Percentiles rank a stretch among this genome's conserved stretches.
phyloP scores from a whole-genome alignment of 2,113 vertebrate species.

The Platichthys stellatus region DNA sequence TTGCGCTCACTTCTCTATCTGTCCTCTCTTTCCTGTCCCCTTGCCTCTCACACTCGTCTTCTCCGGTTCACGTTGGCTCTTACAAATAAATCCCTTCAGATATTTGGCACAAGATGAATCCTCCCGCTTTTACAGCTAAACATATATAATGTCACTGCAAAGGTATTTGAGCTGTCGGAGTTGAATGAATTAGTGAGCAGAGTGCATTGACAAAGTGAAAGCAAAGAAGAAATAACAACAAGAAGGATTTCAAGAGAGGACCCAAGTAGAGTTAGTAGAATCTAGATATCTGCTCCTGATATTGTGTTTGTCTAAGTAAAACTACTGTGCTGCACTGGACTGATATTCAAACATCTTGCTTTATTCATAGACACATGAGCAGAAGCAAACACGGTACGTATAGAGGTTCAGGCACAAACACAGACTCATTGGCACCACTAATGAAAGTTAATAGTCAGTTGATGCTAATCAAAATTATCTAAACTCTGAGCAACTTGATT shows the following conservation, averaged over 20 bases:
- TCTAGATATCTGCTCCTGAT: conserved; percentile 3
- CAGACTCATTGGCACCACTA: neutral
- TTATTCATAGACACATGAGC: neutral
- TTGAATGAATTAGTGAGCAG: neutral
- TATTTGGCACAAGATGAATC: conserved; percentile 40
- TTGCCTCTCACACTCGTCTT: conserved; percentile 31
- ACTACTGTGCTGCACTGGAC: neutral
- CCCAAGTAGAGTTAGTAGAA: neutral
- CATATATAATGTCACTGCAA: neutral
- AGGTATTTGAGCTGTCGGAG: conserved; percentile 4
- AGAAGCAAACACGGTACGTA: neutral
- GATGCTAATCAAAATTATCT: too few species aligned
- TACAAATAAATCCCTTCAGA: conserved; percentile 56
- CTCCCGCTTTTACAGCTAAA: conserved; percentile 15
- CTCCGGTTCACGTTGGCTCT: conserved; percentile 46
- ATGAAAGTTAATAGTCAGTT: neutral
- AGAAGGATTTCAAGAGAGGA: neutral
- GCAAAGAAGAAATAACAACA: neutral
- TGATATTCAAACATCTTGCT: neutral
- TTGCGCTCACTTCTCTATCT: conserved; percentile 74
- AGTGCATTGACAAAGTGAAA: neutral
- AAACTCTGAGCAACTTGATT: neutral
- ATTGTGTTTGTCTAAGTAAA: neutral
- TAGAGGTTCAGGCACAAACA: neutral
- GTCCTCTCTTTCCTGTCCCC: conserved; percentile 72